These are phyloP conservation scores for Etheostoma perlongum DNA, from an alignment of 2,797 vertebrate species.

Conservation along the genomic window DNA sequence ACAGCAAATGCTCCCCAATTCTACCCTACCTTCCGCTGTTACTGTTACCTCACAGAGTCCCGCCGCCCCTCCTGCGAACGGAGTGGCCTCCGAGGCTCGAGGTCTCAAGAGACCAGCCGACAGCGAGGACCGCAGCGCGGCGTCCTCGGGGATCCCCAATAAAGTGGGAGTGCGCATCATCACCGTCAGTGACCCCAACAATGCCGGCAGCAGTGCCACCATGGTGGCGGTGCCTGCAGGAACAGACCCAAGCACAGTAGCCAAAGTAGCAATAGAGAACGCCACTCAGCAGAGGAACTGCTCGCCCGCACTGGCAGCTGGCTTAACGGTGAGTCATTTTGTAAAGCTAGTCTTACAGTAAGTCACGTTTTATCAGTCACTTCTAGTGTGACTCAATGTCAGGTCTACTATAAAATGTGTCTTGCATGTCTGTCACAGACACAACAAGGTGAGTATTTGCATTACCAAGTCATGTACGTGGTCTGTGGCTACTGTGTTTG, in stretches of 20 bases:
- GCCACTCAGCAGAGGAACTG: conserved; percentile 97
- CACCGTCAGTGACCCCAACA: conserved; percentile 99
- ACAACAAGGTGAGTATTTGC: neutral
- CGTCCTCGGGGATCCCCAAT: conserved; percentile 93
- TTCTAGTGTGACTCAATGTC: conserved; percentile 15
- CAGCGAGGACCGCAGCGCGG: conserved; percentile 85
- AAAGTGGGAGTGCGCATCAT: conserved; percentile 99
- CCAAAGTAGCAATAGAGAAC: conserved; percentile 99
- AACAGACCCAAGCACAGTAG: conserved; percentile 98
- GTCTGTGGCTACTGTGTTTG: neutral
- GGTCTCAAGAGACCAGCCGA: conserved; percentile 95
- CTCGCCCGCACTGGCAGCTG: conserved; percentile 88
- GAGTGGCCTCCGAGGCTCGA: conserved; percentile 90
- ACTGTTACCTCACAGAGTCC: conserved; percentile 87
- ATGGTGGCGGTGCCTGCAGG: conserved; percentile 99
- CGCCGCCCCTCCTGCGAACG: conserved; percentile 90
- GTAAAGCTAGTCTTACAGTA: conserved; percentile 10
- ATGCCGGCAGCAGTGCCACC: conserved; percentile 96
- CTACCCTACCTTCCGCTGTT: conserved; percentile 85
- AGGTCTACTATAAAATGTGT: conserved; percentile 11
- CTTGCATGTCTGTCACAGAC: conserved; percentile 3
- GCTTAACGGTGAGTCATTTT: conserved; percentile 83
- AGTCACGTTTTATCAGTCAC: conserved; percentile 1
- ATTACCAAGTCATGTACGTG: neutral
- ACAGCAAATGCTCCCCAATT: conserved; percentile 90